A percentile compares a stretch with the other conserved stretches of the same genome.
Evolutionary conservation across 1,140 invertebrate genomes (phyloP).

Genomic region (Alviniconcha marisindica): DNA sequence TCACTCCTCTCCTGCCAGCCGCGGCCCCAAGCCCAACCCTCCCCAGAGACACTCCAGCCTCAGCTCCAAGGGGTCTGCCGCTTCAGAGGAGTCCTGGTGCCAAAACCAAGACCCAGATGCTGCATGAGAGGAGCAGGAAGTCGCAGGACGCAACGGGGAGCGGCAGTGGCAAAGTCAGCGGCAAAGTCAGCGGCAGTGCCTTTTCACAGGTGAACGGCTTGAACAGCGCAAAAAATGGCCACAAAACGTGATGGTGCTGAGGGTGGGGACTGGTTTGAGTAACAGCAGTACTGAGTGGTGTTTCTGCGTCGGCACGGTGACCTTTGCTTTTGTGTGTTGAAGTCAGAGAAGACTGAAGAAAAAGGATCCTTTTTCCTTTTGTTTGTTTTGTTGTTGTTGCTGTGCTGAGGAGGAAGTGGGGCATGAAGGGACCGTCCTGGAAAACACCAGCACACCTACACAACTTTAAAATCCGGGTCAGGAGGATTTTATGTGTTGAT

Average conservation of each 20-base stretch:
- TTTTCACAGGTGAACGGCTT: constrained; percentile 6
- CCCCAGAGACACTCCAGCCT: constrained; percentile 50
- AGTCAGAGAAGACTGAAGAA: too few relatives aligned
- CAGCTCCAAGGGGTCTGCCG: constrained; percentile 3
- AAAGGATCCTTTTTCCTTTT: too few relatives aligned
- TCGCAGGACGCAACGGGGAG: background rate
- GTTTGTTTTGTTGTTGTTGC: too few relatives aligned
- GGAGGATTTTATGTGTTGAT: too few relatives aligned
- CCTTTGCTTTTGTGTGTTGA: too few relatives aligned
- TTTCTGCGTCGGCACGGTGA: too few relatives aligned
- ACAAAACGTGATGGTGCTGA: constrained; percentile 29
- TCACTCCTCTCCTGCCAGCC: background rate
- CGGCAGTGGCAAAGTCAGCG: background rate
- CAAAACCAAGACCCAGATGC: background rate
- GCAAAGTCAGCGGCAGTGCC: background rate
- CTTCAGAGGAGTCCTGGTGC: background rate
- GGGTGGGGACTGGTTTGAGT: too few relatives aligned
- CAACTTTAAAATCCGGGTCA: too few relatives aligned
- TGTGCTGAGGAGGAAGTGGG: too few relatives aligned
- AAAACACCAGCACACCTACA: too few relatives aligned
- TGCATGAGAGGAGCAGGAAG: background rate
- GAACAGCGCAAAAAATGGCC: background rate
- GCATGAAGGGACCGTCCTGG: too few relatives aligned
- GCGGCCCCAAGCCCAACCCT: constrained; percentile 43
- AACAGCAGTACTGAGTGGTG: too few relatives aligned